These are phyloP conservation scores for Alcedo quadribrachys DNA, from an alignment of 2,797 vertebrate species.

Conservation along the genomic window DNA sequence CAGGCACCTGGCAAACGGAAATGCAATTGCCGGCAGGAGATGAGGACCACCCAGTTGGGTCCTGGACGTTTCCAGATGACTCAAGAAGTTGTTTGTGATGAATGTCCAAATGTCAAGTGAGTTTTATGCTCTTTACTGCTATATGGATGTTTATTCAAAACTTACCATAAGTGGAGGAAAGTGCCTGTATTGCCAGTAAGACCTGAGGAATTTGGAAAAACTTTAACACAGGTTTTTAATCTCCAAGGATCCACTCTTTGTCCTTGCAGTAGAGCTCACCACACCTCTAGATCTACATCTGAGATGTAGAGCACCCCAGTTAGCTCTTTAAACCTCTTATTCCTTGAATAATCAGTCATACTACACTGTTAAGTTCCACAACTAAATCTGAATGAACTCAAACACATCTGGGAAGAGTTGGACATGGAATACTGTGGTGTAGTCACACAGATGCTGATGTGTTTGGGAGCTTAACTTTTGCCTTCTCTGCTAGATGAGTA, in stretches of 20 bases:
- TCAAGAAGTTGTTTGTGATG: slow-evolving; percentile 97
- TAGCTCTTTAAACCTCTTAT: neutral
- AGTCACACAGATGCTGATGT: neutral
- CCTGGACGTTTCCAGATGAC: slow-evolving; percentile 99
- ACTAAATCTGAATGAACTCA: neutral
- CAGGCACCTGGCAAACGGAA: slow-evolving; percentile 96
- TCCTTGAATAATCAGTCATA: neutral
- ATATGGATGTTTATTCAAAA: neutral
- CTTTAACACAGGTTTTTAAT: rapidly evolving
- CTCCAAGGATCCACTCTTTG: neutral
- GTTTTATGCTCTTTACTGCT: neutral
- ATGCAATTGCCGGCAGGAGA: slow-evolving; percentile 98
- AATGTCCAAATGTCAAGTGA: slow-evolving; percentile 98
- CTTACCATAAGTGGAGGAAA: slow-evolving; percentile 10
- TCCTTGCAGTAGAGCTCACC: neutral
- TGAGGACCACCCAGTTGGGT: slow-evolving; percentile 97
- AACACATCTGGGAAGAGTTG: neutral
- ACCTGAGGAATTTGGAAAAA: rapidly evolving
- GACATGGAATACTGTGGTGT: rapidly evolving
- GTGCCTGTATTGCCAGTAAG: neutral
- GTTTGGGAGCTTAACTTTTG: neutral
- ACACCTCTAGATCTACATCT: neutral
- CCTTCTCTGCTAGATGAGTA: neutral
- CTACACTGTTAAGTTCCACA: neutral
- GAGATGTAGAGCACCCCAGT: neutral